These are phyloP conservation scores for Pteropus alecto DNA, from an alignment of 2,113 vertebrate genomes.

Conservation along the genomic window DNA sequence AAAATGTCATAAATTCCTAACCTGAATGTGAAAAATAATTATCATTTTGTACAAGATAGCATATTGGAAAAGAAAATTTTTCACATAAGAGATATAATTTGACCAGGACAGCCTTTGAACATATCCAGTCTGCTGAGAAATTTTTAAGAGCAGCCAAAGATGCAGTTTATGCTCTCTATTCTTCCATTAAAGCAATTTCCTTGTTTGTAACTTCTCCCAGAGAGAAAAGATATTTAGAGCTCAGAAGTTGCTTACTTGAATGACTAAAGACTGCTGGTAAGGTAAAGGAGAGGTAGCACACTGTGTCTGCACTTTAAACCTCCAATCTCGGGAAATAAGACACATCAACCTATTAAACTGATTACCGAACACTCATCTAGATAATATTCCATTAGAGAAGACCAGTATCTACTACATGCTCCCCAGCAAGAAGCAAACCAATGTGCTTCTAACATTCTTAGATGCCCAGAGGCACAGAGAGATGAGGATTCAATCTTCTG, in stretches of 20 bases:
- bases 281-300: not conserved
- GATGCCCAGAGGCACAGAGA: not conserved
- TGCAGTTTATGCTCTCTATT: not conserved
- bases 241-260: not conserved
- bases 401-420: not conserved
- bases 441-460: slow-evolving; percentile 24
- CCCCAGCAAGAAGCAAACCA: not conserved
- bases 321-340: not conserved
- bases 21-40: slow-evolving; percentile 1
- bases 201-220: not conserved
- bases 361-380: not conserved
- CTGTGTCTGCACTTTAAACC: not conserved
- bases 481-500: slow-evolving; percentile 19
- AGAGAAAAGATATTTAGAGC: not conserved
- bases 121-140: not conserved
- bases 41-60: not conserved
- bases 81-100: not conserved
- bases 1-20: not conserved
- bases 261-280: not conserved
- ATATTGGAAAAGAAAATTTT: not conserved
- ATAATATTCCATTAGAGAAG: not conserved
- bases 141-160: not conserved
- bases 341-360: not conserved
- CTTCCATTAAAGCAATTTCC: not conserved
- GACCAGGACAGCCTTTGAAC: not conserved